Base-by-base conservation (phyloP, 2,113 vertebrate genomes). In the Dinomys branickii region DNA sequence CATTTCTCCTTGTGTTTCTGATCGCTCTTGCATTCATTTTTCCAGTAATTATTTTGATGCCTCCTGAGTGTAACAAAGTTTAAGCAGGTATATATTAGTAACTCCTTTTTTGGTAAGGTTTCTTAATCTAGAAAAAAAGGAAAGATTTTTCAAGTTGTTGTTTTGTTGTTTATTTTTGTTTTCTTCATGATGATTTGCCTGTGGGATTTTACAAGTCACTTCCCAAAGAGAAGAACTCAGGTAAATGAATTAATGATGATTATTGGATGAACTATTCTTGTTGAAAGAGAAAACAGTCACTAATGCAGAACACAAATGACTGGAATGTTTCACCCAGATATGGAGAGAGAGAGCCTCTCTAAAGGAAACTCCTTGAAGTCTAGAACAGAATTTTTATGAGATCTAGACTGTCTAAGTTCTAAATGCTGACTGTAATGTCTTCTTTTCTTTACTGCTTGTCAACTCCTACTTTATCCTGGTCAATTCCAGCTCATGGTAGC, bases 271-370 rank as follows among this genome's bases (percentile, higher is more conserved):
- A 16, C 22, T 41, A 41, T 38, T 73, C 30, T 19, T 35, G 4
- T 52, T 11, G 4, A 22, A 44, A 71, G 11, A 12, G 47, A 89
- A 89, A 44, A 5, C 0, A 58, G 1, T 47, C 47, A 47, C 12
- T 41, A 30, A 44, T 54, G 44, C 11, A 59, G 28, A 56, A 28
- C 3, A 78, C 11, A 89, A 30, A 52, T 13, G 11, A 3, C 10
- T 26, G 9, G 1, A 3, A 28, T 41, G 44, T 41, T 78, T 52
- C 54, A 35, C 22, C 44, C 22, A 35, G 12, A 50, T 85, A 50
- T 69, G 71, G 6, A 54, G 20, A 61, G 0, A 78, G 17, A 0
- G 14, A 2, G 5, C 1, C 11, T 73, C 11, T 47, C 5, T 33
- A 30, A 50, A 52, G 52, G n/a, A 81, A 59, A 50, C 16, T 24